These are phyloP conservation scores for Acleris cristana DNA, from an alignment of 2,888 invertebrate genomes.

Conservation along the genomic window DNA sequence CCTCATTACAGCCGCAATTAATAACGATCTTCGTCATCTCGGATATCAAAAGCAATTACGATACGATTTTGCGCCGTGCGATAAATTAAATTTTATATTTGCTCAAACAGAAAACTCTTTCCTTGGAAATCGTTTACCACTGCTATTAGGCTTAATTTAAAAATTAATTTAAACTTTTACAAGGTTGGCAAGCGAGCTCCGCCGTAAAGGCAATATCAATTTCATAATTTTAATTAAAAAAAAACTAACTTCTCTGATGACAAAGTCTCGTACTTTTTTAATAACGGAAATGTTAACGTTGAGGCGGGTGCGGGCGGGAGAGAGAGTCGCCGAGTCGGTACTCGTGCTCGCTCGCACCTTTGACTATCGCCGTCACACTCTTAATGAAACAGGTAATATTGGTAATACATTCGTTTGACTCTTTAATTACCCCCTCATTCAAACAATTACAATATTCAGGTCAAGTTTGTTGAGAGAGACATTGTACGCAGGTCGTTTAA, in stretches of 20 bases:
- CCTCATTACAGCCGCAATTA: conserved; percentile 47
- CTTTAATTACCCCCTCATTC: not conserved
- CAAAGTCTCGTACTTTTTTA: conserved; percentile 83
- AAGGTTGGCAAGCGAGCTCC: conserved; percentile 76
- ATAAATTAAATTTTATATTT: conserved; percentile 79
- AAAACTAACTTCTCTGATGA: conserved; percentile 82
- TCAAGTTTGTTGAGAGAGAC: not conserved
- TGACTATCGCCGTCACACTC: not conserved
- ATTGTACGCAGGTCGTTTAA: not conserved
- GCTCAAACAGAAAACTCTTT: conserved; percentile 75
- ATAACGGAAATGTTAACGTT: conserved; percentile 81
- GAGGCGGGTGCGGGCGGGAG: conserved; percentile 50
- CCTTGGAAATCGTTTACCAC: conserved; percentile 78
- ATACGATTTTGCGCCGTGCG: conserved; percentile 66
- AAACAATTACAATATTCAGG: not conserved
- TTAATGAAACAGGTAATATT: not conserved
- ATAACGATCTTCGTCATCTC: conserved; percentile 55
- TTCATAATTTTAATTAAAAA: conserved; percentile 84
- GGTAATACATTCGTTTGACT: not conserved
- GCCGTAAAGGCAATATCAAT: conserved; percentile 83
- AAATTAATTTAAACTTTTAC: conserved; percentile 84
- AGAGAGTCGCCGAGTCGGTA: conserved; percentile 37
- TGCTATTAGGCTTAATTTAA: conserved; percentile 82
- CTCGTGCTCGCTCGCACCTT: conserved; percentile 2
- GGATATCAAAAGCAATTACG: conserved; percentile 71